Percentiles rank a stretch among this genome's conserved stretches.
Evolutionary conservation across 2,113 vertebrate species (phyloP).

Genomic region (Saccopteryx bilineata): DNA sequence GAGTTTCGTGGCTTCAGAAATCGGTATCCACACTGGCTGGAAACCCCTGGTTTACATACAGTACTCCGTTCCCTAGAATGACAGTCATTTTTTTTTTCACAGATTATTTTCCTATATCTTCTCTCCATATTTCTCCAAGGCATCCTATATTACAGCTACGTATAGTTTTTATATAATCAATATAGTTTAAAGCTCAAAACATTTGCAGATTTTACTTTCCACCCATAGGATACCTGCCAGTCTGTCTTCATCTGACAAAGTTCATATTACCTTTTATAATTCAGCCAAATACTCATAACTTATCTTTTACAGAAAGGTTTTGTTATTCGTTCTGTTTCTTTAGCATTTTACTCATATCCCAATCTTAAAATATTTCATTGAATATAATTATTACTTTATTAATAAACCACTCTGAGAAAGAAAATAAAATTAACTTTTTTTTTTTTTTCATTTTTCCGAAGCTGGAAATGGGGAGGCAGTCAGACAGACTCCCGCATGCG

Average conservation of each 20-base stretch:
- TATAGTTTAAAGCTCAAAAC: neutral
- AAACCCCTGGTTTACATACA: neutral
- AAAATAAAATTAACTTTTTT: conserved; percentile 33
- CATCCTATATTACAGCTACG: neutral
- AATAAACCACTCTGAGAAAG: conserved; percentile 7
- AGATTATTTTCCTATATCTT: neutral
- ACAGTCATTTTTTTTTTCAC: neutral
- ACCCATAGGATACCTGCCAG: neutral
- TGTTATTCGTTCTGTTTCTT: neutral
- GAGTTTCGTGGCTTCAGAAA: neutral
- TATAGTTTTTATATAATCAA: neutral
- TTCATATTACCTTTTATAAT: neutral
- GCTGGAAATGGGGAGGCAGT: no score
- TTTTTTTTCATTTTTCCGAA: no score
- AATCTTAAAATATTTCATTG: neutral
- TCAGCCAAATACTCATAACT: neutral
- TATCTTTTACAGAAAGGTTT: neutral
- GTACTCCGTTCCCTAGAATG: neutral
- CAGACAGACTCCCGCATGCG: no score
- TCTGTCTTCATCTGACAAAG: neutral
- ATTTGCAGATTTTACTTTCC: neutral
- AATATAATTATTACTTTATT: conserved; percentile 22
- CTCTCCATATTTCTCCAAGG: neutral
- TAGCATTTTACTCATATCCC: neutral
- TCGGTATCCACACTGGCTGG: neutral